These are phyloP conservation scores for Gasteruption jaculator DNA, from an alignment of 2,888 invertebrate species.

Conservation along the genomic window DNA sequence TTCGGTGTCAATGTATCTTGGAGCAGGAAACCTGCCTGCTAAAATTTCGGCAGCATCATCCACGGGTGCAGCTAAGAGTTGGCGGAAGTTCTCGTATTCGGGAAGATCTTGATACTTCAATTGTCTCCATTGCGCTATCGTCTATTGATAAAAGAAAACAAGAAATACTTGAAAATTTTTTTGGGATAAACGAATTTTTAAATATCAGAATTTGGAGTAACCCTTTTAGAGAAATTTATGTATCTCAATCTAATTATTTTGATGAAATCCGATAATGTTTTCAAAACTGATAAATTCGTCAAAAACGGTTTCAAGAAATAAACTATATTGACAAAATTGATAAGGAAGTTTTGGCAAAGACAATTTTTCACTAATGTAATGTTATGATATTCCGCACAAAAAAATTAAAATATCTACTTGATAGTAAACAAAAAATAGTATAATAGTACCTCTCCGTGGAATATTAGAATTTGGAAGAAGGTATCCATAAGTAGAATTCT, in stretches of 20 bases:
- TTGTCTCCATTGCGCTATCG: slow-evolving; percentile 95
- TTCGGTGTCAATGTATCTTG: slow-evolving; percentile 97
- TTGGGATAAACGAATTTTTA: slow-evolving; percentile 4
- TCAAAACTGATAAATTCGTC: too few relatives aligned
- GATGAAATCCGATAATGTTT: too few relatives aligned
- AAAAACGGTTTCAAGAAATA: too few relatives aligned
- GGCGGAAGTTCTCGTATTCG: slow-evolving; percentile 96
- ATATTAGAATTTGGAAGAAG: slow-evolving; percentile 99
- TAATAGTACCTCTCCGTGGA: slow-evolving; percentile 98
- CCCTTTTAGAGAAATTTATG: too few relatives aligned
- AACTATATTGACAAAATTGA: too few relatives aligned
- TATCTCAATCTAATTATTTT: too few relatives aligned
- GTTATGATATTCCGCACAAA: background rate
- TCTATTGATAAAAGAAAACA: slow-evolving; percentile 55
- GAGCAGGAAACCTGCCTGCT: slow-evolving; percentile 95
- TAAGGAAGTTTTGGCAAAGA: slow-evolving; percentile 2
- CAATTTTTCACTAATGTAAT: slow-evolving; percentile 5
- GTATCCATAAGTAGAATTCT: slow-evolving; percentile 98
- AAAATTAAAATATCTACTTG: slow-evolving; percentile 2
- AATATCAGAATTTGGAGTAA: too few relatives aligned
- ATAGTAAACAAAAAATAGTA: slow-evolving; percentile 20
- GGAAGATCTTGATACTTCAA: slow-evolving; percentile 94
- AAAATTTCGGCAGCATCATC: slow-evolving; percentile 98
- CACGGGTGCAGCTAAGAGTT: slow-evolving; percentile 90
- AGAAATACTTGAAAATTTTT: slow-evolving; percentile 2